Percentiles rank a stretch among this genome's conserved stretches.
These are phyloP conservation scores for Holocentrus rufus DNA, from an alignment of 2,797 vertebrate genomes.

Conservation along the genomic window DNA sequence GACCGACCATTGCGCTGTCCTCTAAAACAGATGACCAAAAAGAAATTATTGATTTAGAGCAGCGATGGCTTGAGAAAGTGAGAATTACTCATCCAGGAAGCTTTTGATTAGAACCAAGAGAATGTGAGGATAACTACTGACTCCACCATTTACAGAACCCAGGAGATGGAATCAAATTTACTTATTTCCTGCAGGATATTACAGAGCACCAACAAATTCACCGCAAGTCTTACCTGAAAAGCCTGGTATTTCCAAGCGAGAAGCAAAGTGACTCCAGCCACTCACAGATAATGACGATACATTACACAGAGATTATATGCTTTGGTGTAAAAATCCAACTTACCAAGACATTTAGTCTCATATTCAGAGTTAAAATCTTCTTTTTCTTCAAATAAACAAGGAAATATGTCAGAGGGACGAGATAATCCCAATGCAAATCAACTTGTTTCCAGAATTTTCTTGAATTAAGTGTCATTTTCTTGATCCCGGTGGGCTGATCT, in stretches of 20 bases:
- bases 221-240: slow-evolving; percentile 29
- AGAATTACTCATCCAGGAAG: slow-evolving; percentile 35
- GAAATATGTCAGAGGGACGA: too few relatives aligned
- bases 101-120: slow-evolving; percentile 45
- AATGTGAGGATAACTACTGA: slow-evolving; percentile 43
- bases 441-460: too few relatives aligned
- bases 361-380: too few relatives aligned
- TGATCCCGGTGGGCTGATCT: too few relatives aligned
- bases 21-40: not conserved
- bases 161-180: slow-evolving; percentile 46
- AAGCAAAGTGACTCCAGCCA: slow-evolving; percentile 12
- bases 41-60: slow-evolving; percentile 25
- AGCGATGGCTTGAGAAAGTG: slow-evolving; percentile 33
- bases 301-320: too few relatives aligned
- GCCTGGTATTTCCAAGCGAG: not conserved
- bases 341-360: too few relatives aligned
- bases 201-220: slow-evolving; percentile 23
- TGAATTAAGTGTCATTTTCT: too few relatives aligned
- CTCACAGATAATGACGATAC: not conserved
- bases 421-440: too few relatives aligned
- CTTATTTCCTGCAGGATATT: slow-evolving; percentile 41
- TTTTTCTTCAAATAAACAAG: too few relatives aligned
- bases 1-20: not conserved
- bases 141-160: slow-evolving; percentile 48
- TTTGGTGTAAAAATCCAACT: too few relatives aligned